Conservation (phyloP, 2,797 vertebrate genomes). For the Dallia pectoralis region DNA sequence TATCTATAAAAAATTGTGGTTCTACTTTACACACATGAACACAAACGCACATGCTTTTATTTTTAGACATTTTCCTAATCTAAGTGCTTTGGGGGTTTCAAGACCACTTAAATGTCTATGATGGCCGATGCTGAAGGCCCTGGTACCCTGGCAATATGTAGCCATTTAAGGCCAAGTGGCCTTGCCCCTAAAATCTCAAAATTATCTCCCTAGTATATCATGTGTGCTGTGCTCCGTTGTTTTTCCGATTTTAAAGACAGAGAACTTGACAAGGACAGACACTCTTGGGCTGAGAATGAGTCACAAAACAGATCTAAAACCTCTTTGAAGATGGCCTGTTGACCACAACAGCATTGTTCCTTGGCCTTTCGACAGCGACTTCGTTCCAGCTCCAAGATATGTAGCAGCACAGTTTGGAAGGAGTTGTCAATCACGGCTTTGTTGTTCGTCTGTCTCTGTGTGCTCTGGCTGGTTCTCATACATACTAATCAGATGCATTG, state of each 20-base stretch:
- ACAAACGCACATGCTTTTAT: neutral
- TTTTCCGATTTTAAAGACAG: conserved; percentile 30
- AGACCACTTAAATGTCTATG: no score
- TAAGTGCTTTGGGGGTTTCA: no score
- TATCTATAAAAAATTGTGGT: no score
- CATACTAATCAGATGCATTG: conserved; percentile 1
- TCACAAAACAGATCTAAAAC: conserved; percentile 39
- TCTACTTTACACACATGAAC: no score
- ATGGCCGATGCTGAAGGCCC: no score
- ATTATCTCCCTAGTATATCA: no score
- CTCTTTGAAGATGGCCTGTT: conserved; percentile 29
- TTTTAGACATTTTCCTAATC: no score
- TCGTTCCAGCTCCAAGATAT: neutral
- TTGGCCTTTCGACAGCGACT: neutral
- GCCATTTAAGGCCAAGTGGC: no score
- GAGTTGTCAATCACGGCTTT: neutral
- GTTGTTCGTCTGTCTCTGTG: neutral
- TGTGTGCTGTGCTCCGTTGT: neutral
- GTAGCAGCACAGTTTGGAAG: neutral
- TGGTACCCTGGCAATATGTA: no score
- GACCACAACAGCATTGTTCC: conserved; percentile 1
- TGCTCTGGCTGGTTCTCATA: neutral
- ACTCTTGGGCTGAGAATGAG: conserved; percentile 44
- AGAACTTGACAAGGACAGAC: conserved; percentile 12
- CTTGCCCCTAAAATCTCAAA: no score